These are phyloP conservation scores for Colletes gigas DNA, from an alignment of 1,140 invertebrate genomes.

Conservation along the genomic window DNA sequence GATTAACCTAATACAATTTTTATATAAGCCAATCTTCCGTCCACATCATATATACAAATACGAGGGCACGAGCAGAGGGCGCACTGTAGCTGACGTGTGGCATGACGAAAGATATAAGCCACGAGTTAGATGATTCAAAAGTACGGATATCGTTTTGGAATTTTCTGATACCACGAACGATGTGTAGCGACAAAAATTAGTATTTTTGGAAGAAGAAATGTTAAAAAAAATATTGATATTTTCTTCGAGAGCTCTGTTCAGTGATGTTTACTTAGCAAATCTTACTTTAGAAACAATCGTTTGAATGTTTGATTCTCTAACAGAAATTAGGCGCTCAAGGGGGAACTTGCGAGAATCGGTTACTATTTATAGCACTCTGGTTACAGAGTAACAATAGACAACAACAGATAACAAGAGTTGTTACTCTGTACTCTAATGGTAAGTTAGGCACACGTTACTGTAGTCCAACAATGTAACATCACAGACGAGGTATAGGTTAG, in stretches of 20 bases:
- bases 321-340: not conserved
- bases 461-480: no score
- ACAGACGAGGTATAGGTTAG: no score
- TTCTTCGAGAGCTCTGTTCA: not conserved
- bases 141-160: not conserved
- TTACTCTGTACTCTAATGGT: no score
- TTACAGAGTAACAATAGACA: not conserved
- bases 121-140: constrained; percentile 18
- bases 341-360: not conserved
- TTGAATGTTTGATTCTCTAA: not conserved
- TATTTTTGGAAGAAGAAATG: no score
- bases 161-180: not conserved
- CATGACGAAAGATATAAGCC: constrained; percentile 49
- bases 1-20: constrained; percentile 57
- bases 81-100: constrained; percentile 65
- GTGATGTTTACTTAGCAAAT: no score
- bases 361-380: not conserved
- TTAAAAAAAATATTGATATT: not conserved
- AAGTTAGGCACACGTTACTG: no score
- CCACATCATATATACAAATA: constrained; percentile 68
- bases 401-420: no score
- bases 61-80: constrained; percentile 49
- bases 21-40: constrained; percentile 52
- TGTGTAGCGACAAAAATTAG: no score
- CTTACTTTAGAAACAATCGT: no score